These are phyloP conservation scores for Cephalophus harveyi DNA, from an alignment of 2,113 vertebrate genomes.

Conservation along the genomic window DNA sequence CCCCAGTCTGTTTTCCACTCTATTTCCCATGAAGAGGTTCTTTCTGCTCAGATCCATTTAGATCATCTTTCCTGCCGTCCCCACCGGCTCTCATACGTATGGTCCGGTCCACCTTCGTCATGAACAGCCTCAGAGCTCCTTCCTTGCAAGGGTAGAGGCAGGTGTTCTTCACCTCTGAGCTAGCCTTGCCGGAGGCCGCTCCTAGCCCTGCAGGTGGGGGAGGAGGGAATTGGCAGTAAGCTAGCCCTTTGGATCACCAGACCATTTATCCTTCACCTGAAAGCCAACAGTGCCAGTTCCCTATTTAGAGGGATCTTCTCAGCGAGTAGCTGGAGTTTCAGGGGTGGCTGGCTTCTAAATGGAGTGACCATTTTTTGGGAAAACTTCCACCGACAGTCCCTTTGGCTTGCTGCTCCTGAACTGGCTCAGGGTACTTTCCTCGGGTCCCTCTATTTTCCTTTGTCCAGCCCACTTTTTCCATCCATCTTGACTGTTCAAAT, in stretches of 20 bases:
- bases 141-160: background rate
- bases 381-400: background rate
- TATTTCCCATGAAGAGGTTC: conserved; percentile 44
- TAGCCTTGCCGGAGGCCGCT: background rate
- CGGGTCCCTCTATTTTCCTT: background rate
- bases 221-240: background rate
- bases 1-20: conserved; percentile 34
- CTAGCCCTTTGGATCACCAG: accelerated
- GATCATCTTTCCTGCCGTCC: background rate
- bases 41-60: conserved; percentile 1
- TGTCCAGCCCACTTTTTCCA: background rate
- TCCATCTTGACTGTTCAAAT: conserved; percentile 34
- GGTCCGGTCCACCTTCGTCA: background rate
- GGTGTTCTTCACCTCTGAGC: background rate
- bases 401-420: background rate
- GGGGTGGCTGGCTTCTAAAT: background rate
- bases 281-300: background rate
- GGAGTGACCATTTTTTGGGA: background rate
- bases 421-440: background rate
- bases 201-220: background rate
- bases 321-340: background rate
- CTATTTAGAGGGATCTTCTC: background rate
- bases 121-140: background rate
- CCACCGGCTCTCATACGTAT: background rate
- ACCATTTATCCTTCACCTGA: background rate